These are phyloP conservation scores for Enteromius anoplus DNA, from an alignment of 2,797 vertebrate genomes.

Conservation along the genomic window DNA sequence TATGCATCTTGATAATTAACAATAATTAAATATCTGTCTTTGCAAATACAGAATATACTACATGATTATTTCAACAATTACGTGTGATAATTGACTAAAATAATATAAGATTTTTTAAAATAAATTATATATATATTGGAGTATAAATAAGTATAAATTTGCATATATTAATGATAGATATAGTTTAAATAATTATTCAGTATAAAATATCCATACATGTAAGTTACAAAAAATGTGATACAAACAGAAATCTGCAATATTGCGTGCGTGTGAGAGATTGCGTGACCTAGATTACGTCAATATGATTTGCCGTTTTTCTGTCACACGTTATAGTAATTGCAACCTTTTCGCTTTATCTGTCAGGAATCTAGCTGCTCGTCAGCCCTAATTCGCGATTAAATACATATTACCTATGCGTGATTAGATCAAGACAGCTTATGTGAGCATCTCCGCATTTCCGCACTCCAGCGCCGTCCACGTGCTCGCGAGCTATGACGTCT, in stretches of 20 bases:
- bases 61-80: not conserved
- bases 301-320: not conserved
- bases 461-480: not conserved
- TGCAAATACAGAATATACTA: not conserved
- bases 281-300: not conserved
- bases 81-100: too few relatives aligned
- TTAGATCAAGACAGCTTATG: conserved; percentile 1
- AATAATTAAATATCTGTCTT: not conserved
- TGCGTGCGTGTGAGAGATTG: not conserved
- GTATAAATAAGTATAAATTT: too few relatives aligned
- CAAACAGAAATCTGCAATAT: too few relatives aligned
- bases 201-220: not conserved
- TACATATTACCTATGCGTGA: not conserved
- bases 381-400: not conserved
- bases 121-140: too few relatives aligned
- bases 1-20: not conserved
- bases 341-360: not conserved
- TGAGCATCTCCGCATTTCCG: conserved; percentile 18
- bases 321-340: not conserved
- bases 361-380: not conserved
- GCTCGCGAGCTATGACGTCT: not conserved
- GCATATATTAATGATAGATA: too few relatives aligned
- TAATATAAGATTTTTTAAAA: too few relatives aligned
- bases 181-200: not conserved
- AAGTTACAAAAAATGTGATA: too few relatives aligned